Conservation (phyloP, 2,797 vertebrate genomes). For the Pangasius krempfi region DNA sequence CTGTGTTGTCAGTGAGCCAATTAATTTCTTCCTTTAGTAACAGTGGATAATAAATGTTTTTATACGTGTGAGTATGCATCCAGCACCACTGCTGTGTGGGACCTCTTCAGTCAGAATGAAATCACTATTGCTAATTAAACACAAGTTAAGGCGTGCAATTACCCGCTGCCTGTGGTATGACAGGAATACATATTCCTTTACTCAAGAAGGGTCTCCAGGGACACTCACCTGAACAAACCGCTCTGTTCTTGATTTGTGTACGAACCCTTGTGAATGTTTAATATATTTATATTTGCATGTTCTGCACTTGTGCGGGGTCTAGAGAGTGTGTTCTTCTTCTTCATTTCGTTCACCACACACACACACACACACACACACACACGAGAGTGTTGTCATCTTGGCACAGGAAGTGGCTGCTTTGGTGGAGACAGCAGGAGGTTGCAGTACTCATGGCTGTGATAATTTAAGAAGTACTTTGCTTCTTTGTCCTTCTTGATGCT, state of each 20-base stretch:
- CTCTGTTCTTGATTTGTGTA: conserved; percentile 3
- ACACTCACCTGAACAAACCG: conserved; percentile 24
- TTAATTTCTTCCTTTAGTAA: conserved; percentile 49
- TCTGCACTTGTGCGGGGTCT: not conserved
- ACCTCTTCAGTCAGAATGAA: conserved; percentile 28
- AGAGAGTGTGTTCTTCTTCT: conserved; percentile 1
- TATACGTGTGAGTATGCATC: conserved; percentile 7
- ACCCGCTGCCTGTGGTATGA: conserved; percentile 28
- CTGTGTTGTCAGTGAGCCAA: conserved; percentile 42
- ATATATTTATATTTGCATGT: not conserved
- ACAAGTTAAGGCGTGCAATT: conserved; percentile 41
- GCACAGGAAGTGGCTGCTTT: not conserved
- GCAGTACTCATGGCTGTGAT: conserved; percentile 28
- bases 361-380: not conserved
- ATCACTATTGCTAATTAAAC: conserved; percentile 52
- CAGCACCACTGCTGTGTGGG: not conserved
- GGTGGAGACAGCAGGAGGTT: not conserved
- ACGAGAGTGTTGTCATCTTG: not conserved
- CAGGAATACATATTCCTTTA: conserved; percentile 44
- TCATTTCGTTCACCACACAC: not conserved
- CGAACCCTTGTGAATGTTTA: not conserved
- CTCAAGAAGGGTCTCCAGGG: conserved; percentile 24
- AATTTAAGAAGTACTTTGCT: conserved; percentile 41
- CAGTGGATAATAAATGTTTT: conserved; percentile 36
- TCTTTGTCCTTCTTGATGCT: not conserved